Base-by-base conservation (phyloP, 2,797 vertebrate genomes). In the Tinamus major region DNA sequence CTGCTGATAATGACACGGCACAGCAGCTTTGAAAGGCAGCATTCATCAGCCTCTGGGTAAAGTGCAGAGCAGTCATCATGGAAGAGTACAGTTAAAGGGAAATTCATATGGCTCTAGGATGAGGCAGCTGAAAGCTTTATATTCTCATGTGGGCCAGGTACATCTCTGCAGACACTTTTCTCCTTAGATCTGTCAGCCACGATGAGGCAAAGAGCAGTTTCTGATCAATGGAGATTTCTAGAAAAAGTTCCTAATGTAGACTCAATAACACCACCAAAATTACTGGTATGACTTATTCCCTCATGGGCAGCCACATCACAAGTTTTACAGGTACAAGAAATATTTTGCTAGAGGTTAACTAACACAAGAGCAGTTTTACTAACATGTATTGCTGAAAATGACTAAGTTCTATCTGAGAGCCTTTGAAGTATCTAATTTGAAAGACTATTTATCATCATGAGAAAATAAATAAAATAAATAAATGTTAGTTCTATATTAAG, bases 31-130 rank as follows among this genome's bases (percentile, higher is more conserved):
- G 77, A 89, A 94, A 81, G 23, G 39, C 53, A 61, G 27, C 24
- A 70, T 90, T 83, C 3, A 9, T 93, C 92, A 92, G 91, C 63
- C 74, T 63, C 56, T 70, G 75, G 85, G 35, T 64, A 90, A 56
- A 35, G 17, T n/a, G 24, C 14, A 41, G 27, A 59, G 42, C 12
- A 37, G 46, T 67, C 83, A 86, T 56, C 48, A 68, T 13, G 17
- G 55, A 92, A 55, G 18, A 87, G 21, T 16, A 27, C 33, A 75
- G 65, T 63, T 81, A 76, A 86, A 63, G 39, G 18, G 27, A 90
- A 92, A 91, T 37, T 78, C n/a, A 13, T 68, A 69, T 19, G 5
- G 35, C 14, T 70, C 27, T 51, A 53, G 44, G 12, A 79, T 79
- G 14, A 90, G 27, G 33, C 39, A 92, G 24, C 6, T 74, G 23